Base-by-base conservation (phyloP, 2,113 vertebrate genomes). In the Cololabis saira region DNA sequence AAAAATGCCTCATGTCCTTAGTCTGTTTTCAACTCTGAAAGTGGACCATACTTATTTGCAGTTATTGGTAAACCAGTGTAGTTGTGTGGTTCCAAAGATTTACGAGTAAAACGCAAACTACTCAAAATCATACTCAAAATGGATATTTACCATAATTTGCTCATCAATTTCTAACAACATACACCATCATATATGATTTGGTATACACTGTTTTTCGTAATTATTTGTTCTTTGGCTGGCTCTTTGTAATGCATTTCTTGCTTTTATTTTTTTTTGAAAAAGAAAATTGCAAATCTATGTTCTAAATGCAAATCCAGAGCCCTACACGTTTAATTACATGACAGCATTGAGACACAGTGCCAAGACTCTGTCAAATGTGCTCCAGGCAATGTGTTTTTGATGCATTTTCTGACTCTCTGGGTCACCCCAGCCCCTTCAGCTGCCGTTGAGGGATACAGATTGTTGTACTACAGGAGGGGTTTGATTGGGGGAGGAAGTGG, bases 341-440 rank as follows among this genome's bases (percentile, higher is more conserved):
- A 86, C 85, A 87, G 71, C 63, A 47, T 24, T 67, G 69, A 85
- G 76, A 69, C 65, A 24, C 48, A 60, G 67, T 11, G 61, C 72
- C 79, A 77, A 76, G 71, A 80, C 65, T 68, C 70, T 76, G 74
- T 80, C 78, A 77, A 80, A 80, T 83, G 52, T 13, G 84, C 86
- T 87, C 63, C 71, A 86, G 82, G 84, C 84, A 59, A 27, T 84
- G 56, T 79, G 69, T 76, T 81, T 81, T 73, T 83, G 65, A 80
- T 77, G 84, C 67, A 2, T 68, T 80, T 69, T 68, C 64, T 86
- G 84, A 86, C 84, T 82, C 61, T 11, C 63, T 61, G 59, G 68
- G 80, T 79, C 78, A 79, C 76, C 81, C 74, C 60, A 76, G 41
- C 68, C 67, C 81, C 73, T 72, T 76, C 73, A 15, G 21, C 65